Evolutionary conservation across 2,888 invertebrate species (phyloP), one percentile per base, ranked within the genome.

Genomic region (Caenorhabditis uteleia): DNA sequence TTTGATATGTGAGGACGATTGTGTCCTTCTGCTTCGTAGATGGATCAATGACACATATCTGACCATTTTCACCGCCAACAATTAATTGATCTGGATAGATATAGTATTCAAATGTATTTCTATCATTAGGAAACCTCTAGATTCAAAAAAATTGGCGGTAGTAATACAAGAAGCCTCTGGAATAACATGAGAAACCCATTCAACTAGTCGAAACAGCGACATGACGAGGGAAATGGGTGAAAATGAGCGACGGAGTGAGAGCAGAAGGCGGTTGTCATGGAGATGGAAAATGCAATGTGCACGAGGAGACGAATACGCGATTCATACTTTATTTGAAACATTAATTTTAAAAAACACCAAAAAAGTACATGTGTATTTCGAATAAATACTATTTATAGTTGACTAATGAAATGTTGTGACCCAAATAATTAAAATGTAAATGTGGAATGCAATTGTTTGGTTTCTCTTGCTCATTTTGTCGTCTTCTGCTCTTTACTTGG

Each of bases 61-160:
- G 46, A 10, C 71, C 71, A 33, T 68, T 53, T 53, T 71, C 71
- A 0, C 57, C 58, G 10, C 71, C 71, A 31, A 68, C 47, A 1
- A 71, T 40, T 1, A 71, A 25, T 49, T 68, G 68, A 3, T 66
- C 71, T 71, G 40, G 23, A 57, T 50, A 39, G 10, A 8, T 12
- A 12, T 12, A 31, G 12, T 12, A 8, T 12, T 31, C 12, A 31
- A 31, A 31, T 16, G 6, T 38, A 7, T 6, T n/a, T n/a, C 38
- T 38, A 16, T 38, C 16, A 8, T 12, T 25, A 51, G 18, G 50
- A 18, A 14, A 62, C 62, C 57, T 48, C 57, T 27, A n/a, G 51
- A 48, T 23, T 57, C 44, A 45, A 44, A 57, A 34, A 62, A 48
- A 2, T 33, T 26, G 6, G 53, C 57, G 27, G 56, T 57, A 6